These are phyloP conservation scores for Tachypleus tridentatus DNA, from an alignment of 1,140 invertebrate genomes.

Conservation along the genomic window DNA sequence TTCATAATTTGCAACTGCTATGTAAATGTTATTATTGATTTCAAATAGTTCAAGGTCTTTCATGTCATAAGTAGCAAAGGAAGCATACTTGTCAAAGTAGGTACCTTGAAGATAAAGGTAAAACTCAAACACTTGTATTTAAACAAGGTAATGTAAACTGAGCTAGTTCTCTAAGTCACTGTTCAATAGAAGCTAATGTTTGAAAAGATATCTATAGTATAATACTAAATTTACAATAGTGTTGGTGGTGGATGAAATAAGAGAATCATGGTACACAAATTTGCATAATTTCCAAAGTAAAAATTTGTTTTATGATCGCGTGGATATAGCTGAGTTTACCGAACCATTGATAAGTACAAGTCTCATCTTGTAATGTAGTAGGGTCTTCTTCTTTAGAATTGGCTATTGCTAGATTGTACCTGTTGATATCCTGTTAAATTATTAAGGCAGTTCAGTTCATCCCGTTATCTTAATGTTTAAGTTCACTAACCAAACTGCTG, in stretches of 20 bases:
- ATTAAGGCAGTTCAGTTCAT: too few relatives aligned
- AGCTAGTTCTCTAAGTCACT: too few relatives aligned
- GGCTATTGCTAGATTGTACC: conserved; percentile 9
- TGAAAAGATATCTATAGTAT: too few relatives aligned
- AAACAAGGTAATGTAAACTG: too few relatives aligned
- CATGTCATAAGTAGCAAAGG: conserved; percentile 31
- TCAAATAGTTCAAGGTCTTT: conserved; percentile 33
- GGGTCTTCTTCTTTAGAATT: not conserved
- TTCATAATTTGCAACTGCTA: conserved; percentile 38
- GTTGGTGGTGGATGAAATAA: too few relatives aligned
- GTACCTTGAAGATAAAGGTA: conserved; percentile 29
- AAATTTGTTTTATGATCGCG: too few relatives aligned
- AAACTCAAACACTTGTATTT: not conserved
- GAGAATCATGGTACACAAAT: too few relatives aligned
- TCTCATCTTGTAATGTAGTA: not conserved
- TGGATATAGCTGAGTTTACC: conserved; percentile 1
- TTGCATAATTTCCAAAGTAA: too few relatives aligned
- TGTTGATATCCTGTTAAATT: not conserved
- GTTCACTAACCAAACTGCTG: too few relatives aligned
- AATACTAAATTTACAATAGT: too few relatives aligned
- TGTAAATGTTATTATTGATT: conserved; percentile 28
- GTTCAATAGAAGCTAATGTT: too few relatives aligned
- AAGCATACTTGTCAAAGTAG: conserved; percentile 40
- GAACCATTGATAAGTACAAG: conserved; percentile 9
- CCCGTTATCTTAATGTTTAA: too few relatives aligned